Conservation (phyloP, 2,113 vertebrate species). For the Pygoscelis antarcticus region DNA sequence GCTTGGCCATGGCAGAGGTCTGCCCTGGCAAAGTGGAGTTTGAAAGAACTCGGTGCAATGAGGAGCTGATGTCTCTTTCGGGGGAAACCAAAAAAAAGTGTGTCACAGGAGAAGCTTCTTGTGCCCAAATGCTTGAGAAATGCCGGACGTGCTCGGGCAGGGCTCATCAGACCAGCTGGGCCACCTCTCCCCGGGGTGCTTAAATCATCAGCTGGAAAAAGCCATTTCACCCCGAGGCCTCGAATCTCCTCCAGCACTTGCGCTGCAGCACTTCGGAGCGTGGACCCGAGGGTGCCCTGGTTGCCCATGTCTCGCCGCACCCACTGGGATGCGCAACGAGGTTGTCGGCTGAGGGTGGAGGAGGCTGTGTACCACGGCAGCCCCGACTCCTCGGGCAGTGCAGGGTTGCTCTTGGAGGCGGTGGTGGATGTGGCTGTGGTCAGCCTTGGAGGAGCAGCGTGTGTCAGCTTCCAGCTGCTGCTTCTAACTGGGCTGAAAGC, state of each 20-base stretch:
- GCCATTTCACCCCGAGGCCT: not conserved
- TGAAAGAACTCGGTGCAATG: not conserved
- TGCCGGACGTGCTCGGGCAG: accelerated
- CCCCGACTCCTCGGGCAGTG: not conserved
- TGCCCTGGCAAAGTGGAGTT: not conserved
- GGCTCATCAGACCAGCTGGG: not conserved
- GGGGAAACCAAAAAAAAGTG: not conserved
- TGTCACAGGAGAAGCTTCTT: not conserved
- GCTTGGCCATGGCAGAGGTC: not conserved
- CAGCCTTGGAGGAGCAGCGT: accelerated
- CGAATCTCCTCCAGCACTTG: not conserved
- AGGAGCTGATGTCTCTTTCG: not conserved
- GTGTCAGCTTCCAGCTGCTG: not conserved
- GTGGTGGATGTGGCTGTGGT: not conserved
- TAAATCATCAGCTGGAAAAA: not conserved
- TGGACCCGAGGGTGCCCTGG: accelerated
- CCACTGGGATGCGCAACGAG: accelerated
- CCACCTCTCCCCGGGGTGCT: not conserved
- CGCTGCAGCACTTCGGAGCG: accelerated
- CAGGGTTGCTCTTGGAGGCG: not conserved
- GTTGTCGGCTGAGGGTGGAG: not conserved
- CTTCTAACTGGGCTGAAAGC: not conserved
- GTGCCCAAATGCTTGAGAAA: not conserved
- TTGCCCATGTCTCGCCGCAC: accelerated
- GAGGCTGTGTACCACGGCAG: accelerated